Evolutionary conservation across 2,888 invertebrate genomes (phyloP), one percentile per base, ranked within the genome.

Genomic region (Epirrhoe alternata): DNA sequence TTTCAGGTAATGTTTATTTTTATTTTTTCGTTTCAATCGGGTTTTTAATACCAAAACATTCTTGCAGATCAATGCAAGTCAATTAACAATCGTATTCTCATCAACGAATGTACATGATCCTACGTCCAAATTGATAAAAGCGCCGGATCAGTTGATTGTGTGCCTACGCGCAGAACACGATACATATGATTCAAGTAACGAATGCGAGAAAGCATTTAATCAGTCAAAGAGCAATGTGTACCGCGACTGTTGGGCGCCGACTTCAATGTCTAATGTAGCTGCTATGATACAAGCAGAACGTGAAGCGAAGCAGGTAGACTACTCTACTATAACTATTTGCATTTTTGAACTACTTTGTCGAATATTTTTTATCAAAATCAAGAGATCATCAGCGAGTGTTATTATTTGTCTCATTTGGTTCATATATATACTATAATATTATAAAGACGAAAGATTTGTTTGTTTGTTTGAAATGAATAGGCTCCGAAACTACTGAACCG

Each of bases 171-270:
- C 58, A 55, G 47, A 63, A 64, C 47, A 61, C 50, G 61, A 50
- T 61, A 62, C 59, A 49, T 49, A 53, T 56, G 70, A 72, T 67
- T 56, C 62, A 64, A 67, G 69, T 68, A 63, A 68, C 61, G 62
- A 71, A 73, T 69, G 69, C 70, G 70, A 69, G 73, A 74, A 74
- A 72, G 73, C 73, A 70, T 66, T 71, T 70, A 71, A 74, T 74
- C 69, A 72, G 70, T 68, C 69, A 60, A 59, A 67, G 66, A 71
- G 77, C 81, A 79, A 78, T 74, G 77, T 75, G 76, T 71, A 75
- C 73, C 70, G 79, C 83, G 83, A 76, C 82, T 77, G 71, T 61
- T 66, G 76, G 83, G 82, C 82, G 81, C 82, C 82, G 63, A 64
- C 52, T 55, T 49, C 56, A 73, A 71, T 56, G 66, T 64, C 75